Evolutionary conservation across 2,888 invertebrate genomes (phyloP).

Genomic region (Lydus trimaculatus): DNA sequence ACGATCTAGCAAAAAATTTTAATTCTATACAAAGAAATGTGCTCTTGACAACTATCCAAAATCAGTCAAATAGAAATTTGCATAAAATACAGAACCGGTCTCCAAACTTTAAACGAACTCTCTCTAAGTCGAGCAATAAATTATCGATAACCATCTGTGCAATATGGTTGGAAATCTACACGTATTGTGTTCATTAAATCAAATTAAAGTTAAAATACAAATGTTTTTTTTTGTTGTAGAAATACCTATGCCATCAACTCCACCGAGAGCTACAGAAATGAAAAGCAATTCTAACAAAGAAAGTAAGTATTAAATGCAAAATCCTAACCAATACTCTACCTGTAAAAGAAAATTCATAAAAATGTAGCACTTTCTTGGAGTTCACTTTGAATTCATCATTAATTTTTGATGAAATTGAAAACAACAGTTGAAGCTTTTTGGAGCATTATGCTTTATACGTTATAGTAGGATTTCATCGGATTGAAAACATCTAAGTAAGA

Average conservation of each 20-base stretch:
- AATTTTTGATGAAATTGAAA: constrained; percentile 5
- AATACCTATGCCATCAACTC: constrained; percentile 87
- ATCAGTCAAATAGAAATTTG: constrained; percentile 29
- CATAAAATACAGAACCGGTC: constrained; percentile 25
- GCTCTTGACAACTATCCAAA: constrained; percentile 28
- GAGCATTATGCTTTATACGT: neutral
- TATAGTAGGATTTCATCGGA: neutral
- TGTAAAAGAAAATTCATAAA: neutral
- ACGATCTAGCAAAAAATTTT: constrained; percentile 6
- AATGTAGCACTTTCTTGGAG: neutral
- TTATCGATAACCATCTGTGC: constrained; percentile 47
- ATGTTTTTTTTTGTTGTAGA: constrained; percentile 65
- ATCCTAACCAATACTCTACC: neutral
- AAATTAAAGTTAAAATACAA: neutral
- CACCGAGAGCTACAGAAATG: constrained; percentile 83
- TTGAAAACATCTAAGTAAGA: neutral
- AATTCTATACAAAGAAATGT: constrained; percentile 17
- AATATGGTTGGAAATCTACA: constrained; percentile 39
- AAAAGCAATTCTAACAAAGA: constrained; percentile 79
- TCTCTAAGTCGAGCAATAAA: constrained; percentile 47
- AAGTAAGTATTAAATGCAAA: constrained; percentile 64
- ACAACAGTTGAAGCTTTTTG: constrained; percentile 3
- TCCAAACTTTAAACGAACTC: constrained; percentile 28
- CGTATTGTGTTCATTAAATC: constrained; percentile 18
- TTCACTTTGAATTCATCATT: neutral